A percentile compares a stretch with the other conserved stretches of the same genome.
Conservation (phyloP, 2,797 vertebrate genomes). For the Acipenser oxyrinchus region DNA sequence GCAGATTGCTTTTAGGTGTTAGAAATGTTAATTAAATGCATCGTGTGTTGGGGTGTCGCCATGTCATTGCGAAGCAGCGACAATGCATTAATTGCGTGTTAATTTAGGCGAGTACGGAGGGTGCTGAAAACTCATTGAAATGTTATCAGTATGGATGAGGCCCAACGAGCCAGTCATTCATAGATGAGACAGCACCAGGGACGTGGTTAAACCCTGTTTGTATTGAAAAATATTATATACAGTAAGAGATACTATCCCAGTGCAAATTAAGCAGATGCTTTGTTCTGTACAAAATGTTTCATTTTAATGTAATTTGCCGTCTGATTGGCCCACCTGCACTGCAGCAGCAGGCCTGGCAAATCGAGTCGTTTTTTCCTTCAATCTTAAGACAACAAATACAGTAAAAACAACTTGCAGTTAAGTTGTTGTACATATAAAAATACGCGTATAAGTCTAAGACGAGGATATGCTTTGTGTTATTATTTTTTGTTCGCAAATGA, state of each 20-base stretch:
- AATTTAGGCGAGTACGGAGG: conserved; percentile 27
- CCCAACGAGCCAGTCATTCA: conserved; percentile 45
- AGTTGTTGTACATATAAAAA: conserved; percentile 14
- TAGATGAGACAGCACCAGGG: conserved; percentile 22
- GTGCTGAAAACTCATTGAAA: conserved; percentile 43
- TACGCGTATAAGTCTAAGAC: no score
- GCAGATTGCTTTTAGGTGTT: neutral
- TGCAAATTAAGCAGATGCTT: conserved; percentile 15
- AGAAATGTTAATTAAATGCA: neutral
- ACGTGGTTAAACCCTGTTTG: neutral
- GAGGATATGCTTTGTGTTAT: no score
- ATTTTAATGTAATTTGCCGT: conserved; percentile 26
- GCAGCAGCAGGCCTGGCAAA: conserved; percentile 46
- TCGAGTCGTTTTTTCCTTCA: conserved; percentile 24
- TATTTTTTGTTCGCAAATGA: no score
- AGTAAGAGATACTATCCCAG: neutral
- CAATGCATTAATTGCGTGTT: conserved; percentile 50
- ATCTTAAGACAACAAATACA: neutral
- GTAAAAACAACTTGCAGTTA: conserved; percentile 19
- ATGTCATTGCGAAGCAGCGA: conserved; percentile 44
- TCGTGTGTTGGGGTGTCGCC: conserved; percentile 13
- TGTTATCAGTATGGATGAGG: conserved; percentile 56
- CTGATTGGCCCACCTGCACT: conserved; percentile 53
- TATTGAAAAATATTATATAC: no score
- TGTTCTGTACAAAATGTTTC: conserved; percentile 19